A percentile compares a stretch with the other conserved stretches of the same genome.
Evolutionary conservation across 2,113 vertebrate species (phyloP).

Genomic region (Myrmecobius fasciatus): DNA sequence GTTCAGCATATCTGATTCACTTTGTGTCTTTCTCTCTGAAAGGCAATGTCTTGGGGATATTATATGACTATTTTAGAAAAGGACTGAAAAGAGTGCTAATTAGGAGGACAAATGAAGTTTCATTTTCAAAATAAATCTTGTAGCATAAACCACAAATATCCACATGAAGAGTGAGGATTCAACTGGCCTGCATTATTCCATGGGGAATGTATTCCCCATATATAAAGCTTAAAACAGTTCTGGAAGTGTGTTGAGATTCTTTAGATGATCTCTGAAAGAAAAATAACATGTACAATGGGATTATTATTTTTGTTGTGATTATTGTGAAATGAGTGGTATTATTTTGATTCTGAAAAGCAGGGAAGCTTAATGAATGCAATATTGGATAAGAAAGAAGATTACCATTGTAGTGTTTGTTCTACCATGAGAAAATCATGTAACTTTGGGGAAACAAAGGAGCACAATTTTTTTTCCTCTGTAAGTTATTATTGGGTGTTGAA

Average conservation of each 20-base stretch:
- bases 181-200: neutral
- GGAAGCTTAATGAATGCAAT: neutral
- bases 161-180: neutral
- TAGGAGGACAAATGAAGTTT: neutral
- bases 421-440: neutral
- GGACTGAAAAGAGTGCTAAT: slow-evolving; percentile 2
- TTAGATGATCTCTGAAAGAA: neutral
- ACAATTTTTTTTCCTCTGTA: neutral
- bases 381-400: neutral
- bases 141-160: neutral
- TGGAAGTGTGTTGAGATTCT: neutral
- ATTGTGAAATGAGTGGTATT: neutral
- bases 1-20: slow-evolving; percentile 75
- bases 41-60: slow-evolving; percentile 63
- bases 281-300: neutral
- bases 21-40: slow-evolving; percentile 71
- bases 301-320: neutral
- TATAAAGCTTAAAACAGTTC: neutral
- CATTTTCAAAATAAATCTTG: slow-evolving; percentile 19
- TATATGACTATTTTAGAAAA: slow-evolving; percentile 41
- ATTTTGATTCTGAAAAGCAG: neutral
- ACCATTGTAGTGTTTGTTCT: neutral
- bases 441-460: neutral
- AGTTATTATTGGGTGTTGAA: neutral
- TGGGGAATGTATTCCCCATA: neutral